These are phyloP conservation scores for Penaeus indicus DNA, from an alignment of 1,140 invertebrate genomes.

Conservation along the genomic window DNA sequence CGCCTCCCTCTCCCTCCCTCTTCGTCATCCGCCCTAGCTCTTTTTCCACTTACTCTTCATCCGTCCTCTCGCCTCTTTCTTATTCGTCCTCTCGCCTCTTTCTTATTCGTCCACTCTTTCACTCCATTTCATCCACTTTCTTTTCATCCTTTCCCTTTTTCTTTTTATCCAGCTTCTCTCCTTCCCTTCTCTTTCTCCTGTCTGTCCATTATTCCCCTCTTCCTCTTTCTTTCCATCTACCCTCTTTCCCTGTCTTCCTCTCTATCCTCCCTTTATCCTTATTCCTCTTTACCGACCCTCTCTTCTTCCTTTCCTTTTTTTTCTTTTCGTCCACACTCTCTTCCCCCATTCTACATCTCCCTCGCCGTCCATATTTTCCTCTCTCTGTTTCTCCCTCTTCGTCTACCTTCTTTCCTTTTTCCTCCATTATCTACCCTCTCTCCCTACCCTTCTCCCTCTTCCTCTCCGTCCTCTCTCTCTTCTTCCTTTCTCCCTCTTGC, in stretches of 20 bases:
- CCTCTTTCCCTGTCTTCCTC: not conserved
- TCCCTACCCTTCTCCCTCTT: not conserved
- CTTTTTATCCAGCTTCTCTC: not conserved
- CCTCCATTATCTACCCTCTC: no score
- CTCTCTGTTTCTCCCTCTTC: not conserved
- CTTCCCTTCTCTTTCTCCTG: not conserved
- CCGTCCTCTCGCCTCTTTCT: no score
- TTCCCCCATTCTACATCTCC: not conserved
- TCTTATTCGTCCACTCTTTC: not conserved
- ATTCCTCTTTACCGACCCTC: not conserved
- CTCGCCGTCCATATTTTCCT: not conserved
- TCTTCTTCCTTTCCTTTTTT: not conserved
- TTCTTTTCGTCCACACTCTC: not conserved
- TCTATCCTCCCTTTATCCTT: not conserved
- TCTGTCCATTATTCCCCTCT: not conserved
- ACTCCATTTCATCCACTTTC: not conserved
- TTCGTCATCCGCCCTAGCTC: not conserved
- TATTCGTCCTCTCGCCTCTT: no score
- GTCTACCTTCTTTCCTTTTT: not conserved
- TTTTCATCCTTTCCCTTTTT: not conserved
- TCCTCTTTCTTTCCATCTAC: not conserved
- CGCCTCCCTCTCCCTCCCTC: no score
- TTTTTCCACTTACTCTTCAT: not conserved
- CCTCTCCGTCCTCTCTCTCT: not conserved
- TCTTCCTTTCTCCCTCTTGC: not conserved